These are phyloP conservation scores for Osedax fenrisi DNA, from an alignment of 2,888 invertebrate genomes.

Conservation along the genomic window DNA sequence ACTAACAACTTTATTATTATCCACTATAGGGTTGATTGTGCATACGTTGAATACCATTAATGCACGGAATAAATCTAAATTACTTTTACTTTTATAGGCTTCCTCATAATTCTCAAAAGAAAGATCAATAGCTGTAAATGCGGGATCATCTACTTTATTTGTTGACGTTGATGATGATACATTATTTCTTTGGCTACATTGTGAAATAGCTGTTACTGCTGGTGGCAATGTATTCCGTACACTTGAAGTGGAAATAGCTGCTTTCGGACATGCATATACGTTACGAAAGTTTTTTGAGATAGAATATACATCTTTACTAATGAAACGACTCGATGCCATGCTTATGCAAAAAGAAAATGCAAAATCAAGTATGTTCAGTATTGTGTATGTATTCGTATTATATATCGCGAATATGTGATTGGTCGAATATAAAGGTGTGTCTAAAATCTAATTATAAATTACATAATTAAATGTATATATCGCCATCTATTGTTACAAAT, in stretches of 20 bases:
- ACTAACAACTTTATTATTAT: slow-evolving; percentile 62
- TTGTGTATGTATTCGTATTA: too few relatives aligned
- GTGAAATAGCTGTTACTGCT: not conserved
- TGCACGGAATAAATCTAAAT: slow-evolving; percentile 75
- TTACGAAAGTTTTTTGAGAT: not conserved
- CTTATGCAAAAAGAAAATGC: not conserved
- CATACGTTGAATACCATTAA: slow-evolving; percentile 83
- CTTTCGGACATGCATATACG: not conserved
- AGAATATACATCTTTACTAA: not conserved
- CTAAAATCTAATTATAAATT: too few relatives aligned
- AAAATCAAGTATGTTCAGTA: not conserved
- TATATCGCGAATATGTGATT: too few relatives aligned
- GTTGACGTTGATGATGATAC: not conserved
- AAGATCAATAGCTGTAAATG: slow-evolving; percentile 38
- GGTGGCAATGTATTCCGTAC: not conserved
- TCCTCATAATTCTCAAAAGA: slow-evolving; percentile 73
- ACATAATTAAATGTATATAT: too few relatives aligned
- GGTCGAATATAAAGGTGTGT: too few relatives aligned
- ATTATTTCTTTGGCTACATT: not conserved
- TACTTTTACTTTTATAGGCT: slow-evolving; percentile 88
- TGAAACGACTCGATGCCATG: not conserved
- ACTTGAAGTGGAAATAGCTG: not conserved
- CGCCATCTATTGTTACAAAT: too few relatives aligned
- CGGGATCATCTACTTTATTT: slow-evolving; percentile 29
- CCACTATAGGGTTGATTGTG: slow-evolving; percentile 72